These are phyloP conservation scores for Tenthredo distinguenda DNA, from an alignment of 2,888 invertebrate genomes.

Conservation along the genomic window DNA sequence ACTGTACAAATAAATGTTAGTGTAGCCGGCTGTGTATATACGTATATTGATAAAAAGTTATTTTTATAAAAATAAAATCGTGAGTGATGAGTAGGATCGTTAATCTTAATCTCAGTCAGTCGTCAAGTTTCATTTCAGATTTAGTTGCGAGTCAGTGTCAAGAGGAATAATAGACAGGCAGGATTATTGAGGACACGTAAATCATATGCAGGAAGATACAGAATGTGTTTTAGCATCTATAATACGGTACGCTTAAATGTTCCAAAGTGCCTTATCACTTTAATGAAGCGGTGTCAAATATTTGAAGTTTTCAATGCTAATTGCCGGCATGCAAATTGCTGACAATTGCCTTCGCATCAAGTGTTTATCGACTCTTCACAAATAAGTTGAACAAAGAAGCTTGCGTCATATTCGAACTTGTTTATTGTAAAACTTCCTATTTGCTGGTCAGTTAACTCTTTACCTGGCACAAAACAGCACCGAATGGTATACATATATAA, in stretches of 20 bases:
- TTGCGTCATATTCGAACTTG: slow-evolving; percentile 55
- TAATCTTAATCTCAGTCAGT: neutral
- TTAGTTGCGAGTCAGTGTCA: neutral
- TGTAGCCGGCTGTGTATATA: neutral
- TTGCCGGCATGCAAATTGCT: slow-evolving; percentile 53
- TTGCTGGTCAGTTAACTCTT: slow-evolving; percentile 46
- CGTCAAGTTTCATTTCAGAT: neutral
- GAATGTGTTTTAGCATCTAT: slow-evolving; percentile 14
- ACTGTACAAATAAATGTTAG: neutral
- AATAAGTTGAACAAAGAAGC: slow-evolving; percentile 59
- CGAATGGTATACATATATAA: neutral
- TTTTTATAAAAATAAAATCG: neutral
- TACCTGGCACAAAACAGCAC: slow-evolving; percentile 28
- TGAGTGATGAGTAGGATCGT: slow-evolving; percentile 2
- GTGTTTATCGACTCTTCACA: slow-evolving; percentile 57
- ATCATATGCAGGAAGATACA: slow-evolving; percentile 29
- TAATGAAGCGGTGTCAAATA: slow-evolving; percentile 57
- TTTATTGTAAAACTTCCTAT: slow-evolving; percentile 38
- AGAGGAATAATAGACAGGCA: slow-evolving; percentile 28
- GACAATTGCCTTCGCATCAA: slow-evolving; percentile 56
- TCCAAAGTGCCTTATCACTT: slow-evolving; percentile 49
- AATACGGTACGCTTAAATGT: slow-evolving; percentile 31
- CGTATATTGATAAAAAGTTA: neutral
- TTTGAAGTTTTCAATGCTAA: slow-evolving; percentile 54
- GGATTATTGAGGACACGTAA: slow-evolving; percentile 30